phyloP scores from a whole-genome alignment of 2,797 vertebrate species.

The Myripristis murdjan region DNA sequence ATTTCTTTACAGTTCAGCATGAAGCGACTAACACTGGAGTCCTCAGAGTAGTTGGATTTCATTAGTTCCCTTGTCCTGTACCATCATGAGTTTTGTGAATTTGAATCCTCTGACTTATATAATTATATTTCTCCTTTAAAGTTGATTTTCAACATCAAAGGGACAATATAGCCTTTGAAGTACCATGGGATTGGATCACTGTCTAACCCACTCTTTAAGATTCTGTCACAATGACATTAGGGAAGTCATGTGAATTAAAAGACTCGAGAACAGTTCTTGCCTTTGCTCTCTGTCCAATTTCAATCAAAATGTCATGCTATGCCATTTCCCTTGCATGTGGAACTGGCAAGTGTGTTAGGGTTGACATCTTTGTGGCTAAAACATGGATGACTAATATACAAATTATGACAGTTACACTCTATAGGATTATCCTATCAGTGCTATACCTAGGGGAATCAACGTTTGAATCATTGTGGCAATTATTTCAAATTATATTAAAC shows the following conservation, averaged over 20 bases:
- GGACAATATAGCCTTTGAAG: constrained; percentile 88
- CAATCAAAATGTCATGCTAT: constrained; percentile 82
- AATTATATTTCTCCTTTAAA: constrained; percentile 86
- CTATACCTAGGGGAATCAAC: constrained; percentile 41
- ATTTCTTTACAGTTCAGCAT: constrained; percentile 40
- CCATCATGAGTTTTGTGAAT: constrained; percentile 80
- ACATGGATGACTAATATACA: constrained; percentile 76
- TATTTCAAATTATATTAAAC: background rate
- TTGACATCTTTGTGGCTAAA: constrained; percentile 75
- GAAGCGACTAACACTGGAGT: constrained; percentile 59
- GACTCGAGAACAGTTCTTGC: constrained; percentile 77
- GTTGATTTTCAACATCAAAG: constrained; percentile 89
- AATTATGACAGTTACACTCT: constrained; percentile 72
- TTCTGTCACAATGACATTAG: constrained; percentile 85
- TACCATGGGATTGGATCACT: constrained; percentile 88
- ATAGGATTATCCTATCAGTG: constrained; percentile 56
- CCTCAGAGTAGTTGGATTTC: constrained; percentile 68
- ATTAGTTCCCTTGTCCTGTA: constrained; percentile 69
- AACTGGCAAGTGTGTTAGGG: constrained; percentile 74
- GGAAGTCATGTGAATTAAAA: constrained; percentile 85
- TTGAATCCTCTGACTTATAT: constrained; percentile 83
- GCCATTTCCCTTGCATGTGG: constrained; percentile 76
- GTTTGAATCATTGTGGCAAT: constrained; percentile 29
- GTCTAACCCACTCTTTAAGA: constrained; percentile 85
- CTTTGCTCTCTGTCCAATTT: constrained; percentile 83